A percentile compares a stretch with the other conserved stretches of the same genome.
These are phyloP conservation scores for Candidula unifasciata DNA, from an alignment of 2,888 invertebrate species.

Conservation along the genomic window DNA sequence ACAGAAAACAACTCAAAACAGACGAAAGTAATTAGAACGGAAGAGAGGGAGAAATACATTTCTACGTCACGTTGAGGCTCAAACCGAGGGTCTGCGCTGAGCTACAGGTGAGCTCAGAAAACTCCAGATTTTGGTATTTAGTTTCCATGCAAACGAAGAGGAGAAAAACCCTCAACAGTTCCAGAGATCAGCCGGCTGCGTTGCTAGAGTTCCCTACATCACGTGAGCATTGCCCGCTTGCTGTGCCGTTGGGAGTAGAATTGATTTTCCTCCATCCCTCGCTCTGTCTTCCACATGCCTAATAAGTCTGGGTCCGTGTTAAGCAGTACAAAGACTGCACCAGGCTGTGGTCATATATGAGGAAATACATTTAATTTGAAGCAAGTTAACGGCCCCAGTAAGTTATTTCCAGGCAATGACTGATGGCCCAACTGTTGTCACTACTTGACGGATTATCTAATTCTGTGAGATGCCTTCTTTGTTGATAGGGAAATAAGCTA, in stretches of 20 bases:
- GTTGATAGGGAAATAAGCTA: not conserved
- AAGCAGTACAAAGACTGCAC: not conserved
- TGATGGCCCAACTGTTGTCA: too few relatives aligned
- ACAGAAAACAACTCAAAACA: not conserved
- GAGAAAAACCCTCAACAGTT: conserved; percentile 3
- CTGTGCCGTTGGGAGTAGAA: not conserved
- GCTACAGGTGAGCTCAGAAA: not conserved
- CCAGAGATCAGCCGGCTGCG: conserved; percentile 25
- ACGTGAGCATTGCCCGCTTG: not conserved
- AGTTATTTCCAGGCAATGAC: not conserved
- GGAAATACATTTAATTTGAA: not conserved
- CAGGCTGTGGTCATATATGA: not conserved
- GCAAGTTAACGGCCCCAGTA: not conserved
- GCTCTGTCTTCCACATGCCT: not conserved
- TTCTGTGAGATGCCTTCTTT: conserved; percentile 11
- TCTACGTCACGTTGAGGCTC: not conserved
- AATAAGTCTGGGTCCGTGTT: not conserved
- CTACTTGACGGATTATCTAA: not conserved
- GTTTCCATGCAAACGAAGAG: not conserved
- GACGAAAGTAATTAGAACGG: too few relatives aligned
- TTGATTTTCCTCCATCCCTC: not conserved
- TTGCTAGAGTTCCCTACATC: not conserved
- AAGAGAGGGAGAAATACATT: too few relatives aligned
- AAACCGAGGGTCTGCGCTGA: not conserved
- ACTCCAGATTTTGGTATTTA: not conserved